Evolutionary conservation across 2,113 vertebrate genomes (phyloP), one percentile per base, ranked within the genome.

Genomic region (Aphelocoma coerulescens): DNA sequence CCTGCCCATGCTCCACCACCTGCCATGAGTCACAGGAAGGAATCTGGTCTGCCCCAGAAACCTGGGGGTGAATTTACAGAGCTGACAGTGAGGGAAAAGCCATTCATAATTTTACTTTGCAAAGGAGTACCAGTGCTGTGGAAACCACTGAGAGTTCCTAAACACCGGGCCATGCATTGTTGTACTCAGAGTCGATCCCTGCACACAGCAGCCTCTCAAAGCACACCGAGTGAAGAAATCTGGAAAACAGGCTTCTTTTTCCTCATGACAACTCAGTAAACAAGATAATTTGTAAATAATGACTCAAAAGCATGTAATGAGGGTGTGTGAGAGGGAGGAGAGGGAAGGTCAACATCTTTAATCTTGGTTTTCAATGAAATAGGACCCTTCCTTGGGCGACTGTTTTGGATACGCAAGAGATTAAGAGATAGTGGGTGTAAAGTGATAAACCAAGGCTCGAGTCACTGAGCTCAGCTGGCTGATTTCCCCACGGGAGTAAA

Each of bases 201-300:
- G 5, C 54, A 27, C 39, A 51, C 15, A 19, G 13, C 0, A 1
- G 30, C 16, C 22, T 57, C 26, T 37, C 66, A 46, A 91, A 89
- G 81, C 66, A 73, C 51, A 73, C 21, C 3, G 17, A 66, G 49
- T 9, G 41, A 63, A 82, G 71, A 61, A 58, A 41, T 30, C 59
- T 71, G 77, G 74, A 77, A 72, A 76, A 73, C 24, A 93, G 73
- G 33, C 14, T 48, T 49, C 33, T 58, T 59, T 61, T 68, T 16
- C 74, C 91, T 89, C 24, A 9, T 85, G 66, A 82, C 91, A 89
- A 80, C 66, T 10, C 69, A 59, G 73, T 95, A 95, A 94, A 95
- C 91, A 94, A 88, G 76, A 43, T 76, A 75, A 87, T 97, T 97
- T 96, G 95, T 89, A 96, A 97, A 97, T 83, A 91, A 91, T 98